phyloP scores from a whole-genome alignment of 2,888 invertebrate species.

The Stomorhina lunata region DNA sequence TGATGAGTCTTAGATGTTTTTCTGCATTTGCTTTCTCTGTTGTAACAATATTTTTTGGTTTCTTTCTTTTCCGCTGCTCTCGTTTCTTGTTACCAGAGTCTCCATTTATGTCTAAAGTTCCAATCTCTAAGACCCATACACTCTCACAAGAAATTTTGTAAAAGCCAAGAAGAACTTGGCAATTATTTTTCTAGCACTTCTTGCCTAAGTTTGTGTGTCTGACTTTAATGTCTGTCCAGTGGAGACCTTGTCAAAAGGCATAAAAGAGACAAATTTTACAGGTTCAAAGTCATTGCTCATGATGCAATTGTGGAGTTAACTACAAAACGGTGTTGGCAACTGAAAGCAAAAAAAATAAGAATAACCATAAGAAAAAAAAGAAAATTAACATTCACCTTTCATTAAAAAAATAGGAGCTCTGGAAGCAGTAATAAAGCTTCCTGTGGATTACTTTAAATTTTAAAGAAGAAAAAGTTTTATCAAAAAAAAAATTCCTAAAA shows the following conservation, averaged over 20 bases:
- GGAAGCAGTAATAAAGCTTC: slow-evolving; percentile 59
- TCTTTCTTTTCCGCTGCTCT: background rate
- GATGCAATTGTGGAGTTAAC: slow-evolving; percentile 81
- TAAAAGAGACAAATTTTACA: slow-evolving; percentile 79
- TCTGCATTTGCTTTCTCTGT: slow-evolving; percentile 40
- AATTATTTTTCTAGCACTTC: slow-evolving; percentile 63
- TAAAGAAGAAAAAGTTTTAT: slow-evolving; percentile 70
- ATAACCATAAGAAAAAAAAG: background rate
- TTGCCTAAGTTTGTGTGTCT: slow-evolving; percentile 12
- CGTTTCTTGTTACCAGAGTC: background rate
- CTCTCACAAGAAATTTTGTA: background rate
- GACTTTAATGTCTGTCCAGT: too few species aligned
- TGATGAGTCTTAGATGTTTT: slow-evolving; percentile 1
- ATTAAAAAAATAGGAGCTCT: slow-evolving; percentile 22
- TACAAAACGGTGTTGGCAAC: slow-evolving; percentile 68
- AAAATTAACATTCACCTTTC: background rate
- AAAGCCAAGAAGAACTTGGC: slow-evolving; percentile 29
- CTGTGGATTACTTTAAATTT: slow-evolving; percentile 71
- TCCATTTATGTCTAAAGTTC: background rate
- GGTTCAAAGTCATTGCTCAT: slow-evolving; percentile 81
- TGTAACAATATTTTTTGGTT: background rate
- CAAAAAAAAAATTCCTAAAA: slow-evolving; percentile 32
- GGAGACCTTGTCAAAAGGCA: slow-evolving; percentile 79
- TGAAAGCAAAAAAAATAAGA: background rate
- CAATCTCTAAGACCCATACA: background rate